phyloP scores from a whole-genome alignment of 2,113 vertebrate genomes.

The Malurus elegans region DNA sequence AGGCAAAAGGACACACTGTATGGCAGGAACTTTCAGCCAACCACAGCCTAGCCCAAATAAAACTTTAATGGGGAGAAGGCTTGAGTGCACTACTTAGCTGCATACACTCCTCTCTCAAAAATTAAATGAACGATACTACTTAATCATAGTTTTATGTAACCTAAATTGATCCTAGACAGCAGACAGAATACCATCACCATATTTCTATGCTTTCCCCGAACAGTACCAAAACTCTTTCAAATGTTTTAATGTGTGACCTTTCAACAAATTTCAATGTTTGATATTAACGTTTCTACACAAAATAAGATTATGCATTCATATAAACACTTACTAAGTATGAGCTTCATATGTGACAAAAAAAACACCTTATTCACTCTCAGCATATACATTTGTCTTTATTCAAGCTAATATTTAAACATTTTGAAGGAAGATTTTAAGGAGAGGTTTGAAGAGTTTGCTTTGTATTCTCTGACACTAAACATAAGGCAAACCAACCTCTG shows the following conservation, averaged over 20 bases:
- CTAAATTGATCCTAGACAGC: background rate
- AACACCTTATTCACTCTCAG: background rate
- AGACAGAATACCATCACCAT: background rate
- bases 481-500: background rate
- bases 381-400: background rate
- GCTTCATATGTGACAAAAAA: background rate
- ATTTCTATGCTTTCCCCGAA: background rate
- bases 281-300: background rate
- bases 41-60: background rate
- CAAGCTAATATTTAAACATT: background rate
- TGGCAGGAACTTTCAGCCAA: background rate
- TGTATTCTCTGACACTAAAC: background rate
- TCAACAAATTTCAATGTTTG: background rate
- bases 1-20: background rate
- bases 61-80: background rate
- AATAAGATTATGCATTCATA: accelerated
- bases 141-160: background rate
- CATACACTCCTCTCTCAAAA: background rate
- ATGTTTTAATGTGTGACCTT: background rate
- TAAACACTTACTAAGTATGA: background rate
- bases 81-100: background rate
- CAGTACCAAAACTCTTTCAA: background rate
- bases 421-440: background rate
- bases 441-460: background rate
- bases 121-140: background rate